Evolutionary conservation across 2,888 invertebrate genomes (phyloP), one percentile per base, ranked within the genome.

Genomic region (Acanthosepion lycidas): DNA sequence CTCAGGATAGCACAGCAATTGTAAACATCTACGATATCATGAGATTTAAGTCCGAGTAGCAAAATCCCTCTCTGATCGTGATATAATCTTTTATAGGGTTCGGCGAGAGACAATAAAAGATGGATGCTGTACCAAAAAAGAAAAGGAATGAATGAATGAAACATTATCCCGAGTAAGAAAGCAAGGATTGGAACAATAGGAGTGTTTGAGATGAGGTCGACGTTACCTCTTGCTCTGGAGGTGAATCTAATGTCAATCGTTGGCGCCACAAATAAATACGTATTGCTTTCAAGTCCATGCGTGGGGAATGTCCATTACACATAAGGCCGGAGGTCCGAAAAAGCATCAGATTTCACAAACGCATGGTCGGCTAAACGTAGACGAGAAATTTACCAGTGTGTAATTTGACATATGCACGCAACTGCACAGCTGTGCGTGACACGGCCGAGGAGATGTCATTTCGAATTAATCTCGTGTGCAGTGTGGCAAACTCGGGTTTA

Each of bases 351-450:
- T 78, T 78, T 33, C 78, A 78, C 78, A n/a, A 33, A n/a, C n/a
- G 78, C 78, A 78, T 33, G 78, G n/a, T 18, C n/a, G 78, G 15
- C n/a, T n/a, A 18, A 78, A 78, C 33, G n/a, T 33, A n/a, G 78
- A 78, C 78, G 78, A 12, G 78, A 78, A n/a, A 15, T 33, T n/a
- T n/a, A 15, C 12, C 78, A n/a, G n/a, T n/a, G 33, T 12, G 78
- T 78, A 78, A 78, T 78, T 78, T 78, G 78, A 78, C 78, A 78
- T 78, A 78, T 78, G 78, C 78, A 78, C 78, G 78, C n/a, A 78
- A 78, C 78, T 78, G 78, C 78, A 78, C 78, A 78, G n/a, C n/a
- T 78, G 78, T 9, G 33, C 78, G 78, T 78, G 78, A 78, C 78
- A 78, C 4, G 33, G 15, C n/a, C 78, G n/a, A 5, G 33, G n/a